Evolutionary conservation across 1,140 invertebrate species (phyloP).

Genomic region (Drosophila tani): DNA sequence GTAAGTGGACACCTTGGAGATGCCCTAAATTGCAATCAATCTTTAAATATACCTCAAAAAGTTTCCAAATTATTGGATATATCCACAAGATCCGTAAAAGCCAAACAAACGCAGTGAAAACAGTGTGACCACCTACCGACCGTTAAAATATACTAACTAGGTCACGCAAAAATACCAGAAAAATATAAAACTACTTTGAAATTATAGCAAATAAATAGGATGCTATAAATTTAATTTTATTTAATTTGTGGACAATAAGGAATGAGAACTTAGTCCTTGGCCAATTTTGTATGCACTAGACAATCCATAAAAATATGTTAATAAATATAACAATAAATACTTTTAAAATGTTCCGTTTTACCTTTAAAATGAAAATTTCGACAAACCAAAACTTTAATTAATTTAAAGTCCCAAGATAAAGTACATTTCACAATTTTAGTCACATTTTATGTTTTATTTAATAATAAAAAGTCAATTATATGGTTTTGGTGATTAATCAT

Average conservation of each 20-base stretch:
- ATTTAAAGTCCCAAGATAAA: too few species aligned
- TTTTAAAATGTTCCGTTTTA: too few species aligned
- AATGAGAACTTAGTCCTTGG: too few species aligned
- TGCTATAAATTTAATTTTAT: neutral
- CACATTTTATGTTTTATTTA: slow-evolving; percentile 37
- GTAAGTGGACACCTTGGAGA: too few species aligned
- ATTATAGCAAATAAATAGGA: neutral
- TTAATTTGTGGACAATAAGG: neutral
- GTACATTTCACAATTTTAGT: slow-evolving; percentile 13
- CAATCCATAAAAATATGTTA: too few species aligned
- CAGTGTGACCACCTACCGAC: slow-evolving; percentile 12
- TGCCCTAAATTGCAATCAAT: neutral
- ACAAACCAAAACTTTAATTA: too few species aligned
- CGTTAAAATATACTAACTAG: slow-evolving; percentile 22
- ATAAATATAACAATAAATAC: too few species aligned
- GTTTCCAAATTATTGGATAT: neutral
- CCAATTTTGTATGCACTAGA: too few species aligned
- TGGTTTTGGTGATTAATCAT: slow-evolving; percentile 30
- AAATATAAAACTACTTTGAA: neutral
- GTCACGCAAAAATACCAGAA: slow-evolving; percentile 1
- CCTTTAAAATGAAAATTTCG: too few species aligned
- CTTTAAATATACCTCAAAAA: slow-evolving; percentile 15
- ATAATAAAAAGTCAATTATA: slow-evolving; percentile 37
- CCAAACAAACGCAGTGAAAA: slow-evolving; percentile 30
- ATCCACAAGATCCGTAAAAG: slow-evolving; percentile 18